Evolutionary conservation across 1,140 invertebrate genomes (phyloP), one percentile per base, ranked within the genome.

Genomic region (Drosophila malerkotliana): DNA sequence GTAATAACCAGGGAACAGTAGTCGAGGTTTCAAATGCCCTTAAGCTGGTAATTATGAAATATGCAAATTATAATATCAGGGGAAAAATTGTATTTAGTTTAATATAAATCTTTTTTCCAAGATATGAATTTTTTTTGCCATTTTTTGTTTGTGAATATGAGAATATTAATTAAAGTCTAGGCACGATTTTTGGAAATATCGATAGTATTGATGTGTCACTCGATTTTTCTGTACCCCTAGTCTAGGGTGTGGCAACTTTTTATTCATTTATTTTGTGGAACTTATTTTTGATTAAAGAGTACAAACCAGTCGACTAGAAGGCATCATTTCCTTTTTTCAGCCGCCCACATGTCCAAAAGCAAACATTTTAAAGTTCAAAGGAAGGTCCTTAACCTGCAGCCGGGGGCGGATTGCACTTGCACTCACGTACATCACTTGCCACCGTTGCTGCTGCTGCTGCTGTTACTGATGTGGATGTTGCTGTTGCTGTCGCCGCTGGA

Each of bases 341-440:
- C 52, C 57, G 61, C 68, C 81, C 79, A 83, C 82, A 81, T 66
- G 83, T 69, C 83, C 83, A 60, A 69, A 76, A 79, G 76, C 44
- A 90, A 90, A 77, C 79, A 82, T 85, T 90, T 82, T 76, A 90
- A 87, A 85, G 87, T 87, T 90, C 69, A 87, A 82, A 79, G 82
- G 82, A 76, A 90, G 87, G 87, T 87, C 72, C 79, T 90, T 90
- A 90, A 90, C 87, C 87, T 79, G 81, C 82, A 55, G 76, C 78
- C 82, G 21, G 18, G 49, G 78, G 77, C 71, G 59, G 47, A 37
- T 34, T 45, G 72, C 61, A 67, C 55, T 60, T 75, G 72, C 71
- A 75, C 71, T 66, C 52, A 74, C 53, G 39, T 41, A 18, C 72
- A 53, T 44, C 45, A 74, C 41, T 39, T n/a, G 59, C 63, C 48